These are phyloP conservation scores for Phortica magna DNA, from an alignment of 2,888 invertebrate species.

Conservation along the genomic window DNA sequence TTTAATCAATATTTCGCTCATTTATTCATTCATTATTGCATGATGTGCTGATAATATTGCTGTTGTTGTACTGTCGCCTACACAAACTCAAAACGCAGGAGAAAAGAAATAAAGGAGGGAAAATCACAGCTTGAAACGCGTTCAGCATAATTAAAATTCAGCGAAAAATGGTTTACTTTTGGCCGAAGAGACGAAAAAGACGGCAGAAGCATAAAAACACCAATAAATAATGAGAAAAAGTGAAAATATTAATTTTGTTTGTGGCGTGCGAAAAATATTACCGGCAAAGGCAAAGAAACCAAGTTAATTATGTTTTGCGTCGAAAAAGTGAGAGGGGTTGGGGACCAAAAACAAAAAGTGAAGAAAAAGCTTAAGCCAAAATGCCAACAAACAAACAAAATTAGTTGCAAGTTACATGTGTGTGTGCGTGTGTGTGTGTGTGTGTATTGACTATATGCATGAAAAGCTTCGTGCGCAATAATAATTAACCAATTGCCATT, in stretches of 20 bases:
- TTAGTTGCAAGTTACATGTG: no score
- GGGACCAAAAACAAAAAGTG: no score
- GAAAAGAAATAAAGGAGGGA: neutral
- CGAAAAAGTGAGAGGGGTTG: no score
- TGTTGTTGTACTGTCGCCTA: neutral
- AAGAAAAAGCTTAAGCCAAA: no score
- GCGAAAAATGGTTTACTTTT: neutral
- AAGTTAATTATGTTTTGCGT: no score
- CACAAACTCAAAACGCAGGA: neutral
- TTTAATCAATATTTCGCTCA: neutral
- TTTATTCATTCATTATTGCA: neutral
- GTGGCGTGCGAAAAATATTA: no score
- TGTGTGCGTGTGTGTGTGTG: no score
- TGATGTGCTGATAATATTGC: neutral
- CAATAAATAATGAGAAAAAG: neutral
- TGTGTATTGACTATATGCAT: no score
- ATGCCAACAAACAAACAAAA: no score
- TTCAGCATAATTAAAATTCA: neutral
- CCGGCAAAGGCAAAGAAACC: no score
- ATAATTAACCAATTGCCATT: no score
- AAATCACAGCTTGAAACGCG: slow-evolving; percentile 1
- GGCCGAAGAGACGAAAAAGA: neutral
- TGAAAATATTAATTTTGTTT: neutral
- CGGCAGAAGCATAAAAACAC: neutral
- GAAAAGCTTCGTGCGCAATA: no score